Base-by-base conservation (phyloP, 2,888 invertebrate genomes). In the Busseola fusca region DNA sequence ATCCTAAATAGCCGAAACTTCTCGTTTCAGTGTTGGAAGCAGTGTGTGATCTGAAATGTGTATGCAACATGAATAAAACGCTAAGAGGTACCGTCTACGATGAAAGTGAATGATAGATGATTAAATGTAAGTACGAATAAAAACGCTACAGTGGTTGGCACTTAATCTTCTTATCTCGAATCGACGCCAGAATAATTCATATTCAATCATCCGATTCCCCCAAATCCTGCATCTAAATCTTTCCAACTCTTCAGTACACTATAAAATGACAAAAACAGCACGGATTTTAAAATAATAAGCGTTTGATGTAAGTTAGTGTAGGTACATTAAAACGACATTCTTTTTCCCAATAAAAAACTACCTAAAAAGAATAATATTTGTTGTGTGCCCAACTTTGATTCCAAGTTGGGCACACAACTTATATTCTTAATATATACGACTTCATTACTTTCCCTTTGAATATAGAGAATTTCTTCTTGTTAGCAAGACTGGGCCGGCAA, bases 391-490 rank as follows among this genome's bases (percentile, higher is more conserved):
- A n/a, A n/a, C n/a, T n/a, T n/a, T n/a, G n/a, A 50, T 18, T 50
- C 6, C 50, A 37, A 65, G 18, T 68, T 30, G 3, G 9, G 18
- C 27, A 40, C 7, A 30, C n/a, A 68, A 25, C 30, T n/a, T n/a
- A 1, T 14, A 50, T 10, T 16, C 18, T 21, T 1, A 1, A 40
- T 5, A 57, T 48, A 27, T 6, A 40, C 7, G 27, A 21, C 37
- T 48, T 62, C 25, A 62, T 48, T 25, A 72, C n/a, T 48, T 72
- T 37, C 21, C 34, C 9, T 50, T 40, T 60, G 40, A 57, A 50
- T 37, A 48, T 18, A 25, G 12, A 2, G 2, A 59, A 40, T 66
- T 40, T 60, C 45, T 68, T 68, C 34, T 5, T 58, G 37, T 64
- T 62, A 16, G 37, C 52, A 52, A 56, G 69, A 56, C 63, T 56